A percentile compares a stretch with the other conserved stretches of the same genome.
phyloP scores from a whole-genome alignment of 53 echinoderm and acorn worm species.

The Temnopleurus reevesii region DNA sequence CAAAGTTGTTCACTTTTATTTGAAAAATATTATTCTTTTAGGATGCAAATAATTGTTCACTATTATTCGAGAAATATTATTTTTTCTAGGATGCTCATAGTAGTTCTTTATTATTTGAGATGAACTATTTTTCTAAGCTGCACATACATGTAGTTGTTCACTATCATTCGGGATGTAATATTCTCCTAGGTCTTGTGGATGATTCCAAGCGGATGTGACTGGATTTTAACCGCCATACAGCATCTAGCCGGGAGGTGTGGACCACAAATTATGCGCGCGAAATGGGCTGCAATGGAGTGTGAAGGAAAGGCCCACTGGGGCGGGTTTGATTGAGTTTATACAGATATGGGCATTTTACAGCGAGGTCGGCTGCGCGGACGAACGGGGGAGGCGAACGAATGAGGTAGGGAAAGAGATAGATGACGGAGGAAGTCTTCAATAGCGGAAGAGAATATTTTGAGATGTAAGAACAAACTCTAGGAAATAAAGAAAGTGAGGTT shows the following conservation, averaged over 20 bases:
- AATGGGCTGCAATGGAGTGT: slow-evolving; percentile 28
- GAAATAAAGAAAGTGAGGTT: not conserved
- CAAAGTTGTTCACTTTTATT: too few relatives aligned
- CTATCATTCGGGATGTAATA: too few relatives aligned
- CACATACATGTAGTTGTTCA: too few relatives aligned
- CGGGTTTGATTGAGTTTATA: slow-evolving; percentile 26
- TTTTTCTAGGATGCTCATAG: too few relatives aligned
- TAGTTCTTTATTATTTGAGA: too few relatives aligned
- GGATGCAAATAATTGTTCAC: too few relatives aligned
- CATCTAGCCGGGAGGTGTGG: slow-evolving; percentile 21
- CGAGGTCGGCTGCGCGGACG: not conserved
- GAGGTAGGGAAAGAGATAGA: not conserved
- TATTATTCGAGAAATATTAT: too few relatives aligned
- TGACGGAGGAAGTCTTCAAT: not conserved
- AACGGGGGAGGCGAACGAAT: not conserved
- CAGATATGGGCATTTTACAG: slow-evolving; percentile 5
- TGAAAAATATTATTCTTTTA: too few relatives aligned
- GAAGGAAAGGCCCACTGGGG: slow-evolving; percentile 31
- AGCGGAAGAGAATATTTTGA: too few relatives aligned
- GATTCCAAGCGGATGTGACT: too few relatives aligned
- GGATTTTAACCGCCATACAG: not conserved
- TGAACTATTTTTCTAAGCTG: too few relatives aligned
- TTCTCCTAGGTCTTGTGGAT: too few relatives aligned
- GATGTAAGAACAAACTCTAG: not conserved
- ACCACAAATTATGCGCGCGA: slow-evolving; percentile 38